phyloP scores from a whole-genome alignment of 2,113 vertebrate genomes.

The Ceuthmochares aereus region DNA sequence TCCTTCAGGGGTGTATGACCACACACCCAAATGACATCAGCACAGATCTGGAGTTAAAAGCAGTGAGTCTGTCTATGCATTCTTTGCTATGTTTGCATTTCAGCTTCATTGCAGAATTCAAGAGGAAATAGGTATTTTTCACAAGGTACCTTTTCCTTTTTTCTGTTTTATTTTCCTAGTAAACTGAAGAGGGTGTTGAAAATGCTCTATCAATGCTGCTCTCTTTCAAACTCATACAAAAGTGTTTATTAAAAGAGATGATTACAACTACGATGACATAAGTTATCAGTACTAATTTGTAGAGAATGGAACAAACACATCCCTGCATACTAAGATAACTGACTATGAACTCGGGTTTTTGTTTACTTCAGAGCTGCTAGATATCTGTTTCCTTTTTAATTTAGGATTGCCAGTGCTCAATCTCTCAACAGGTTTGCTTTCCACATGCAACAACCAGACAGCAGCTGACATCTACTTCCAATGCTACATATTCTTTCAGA shows the following conservation, averaged over 20 bases:
- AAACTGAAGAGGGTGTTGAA: not conserved
- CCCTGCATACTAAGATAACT: not conserved
- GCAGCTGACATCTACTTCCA: not conserved
- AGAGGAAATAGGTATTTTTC: not conserved
- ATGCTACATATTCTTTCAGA: not conserved
- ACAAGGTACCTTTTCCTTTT: not conserved
- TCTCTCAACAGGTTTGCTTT: not conserved
- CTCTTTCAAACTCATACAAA: not conserved
- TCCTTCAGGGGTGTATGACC: too few relatives aligned
- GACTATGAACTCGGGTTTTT: not conserved
- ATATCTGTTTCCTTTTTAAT: not conserved
- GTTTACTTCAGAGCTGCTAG: not conserved
- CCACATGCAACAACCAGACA: rapidly evolving
- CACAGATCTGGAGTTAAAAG: not conserved
- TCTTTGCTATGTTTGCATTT: not conserved
- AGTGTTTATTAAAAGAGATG: rapidly evolving
- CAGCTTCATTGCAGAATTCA: not conserved
- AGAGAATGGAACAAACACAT: not conserved
- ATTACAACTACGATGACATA: rapidly evolving
- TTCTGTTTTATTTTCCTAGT: not conserved
- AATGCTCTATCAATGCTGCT: not conserved
- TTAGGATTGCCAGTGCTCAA: not conserved
- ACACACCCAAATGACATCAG: not conserved
- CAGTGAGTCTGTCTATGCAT: rapidly evolving
- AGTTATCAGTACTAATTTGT: not conserved